phyloP scores from a whole-genome alignment of 2,888 invertebrate genomes.

The Quadroppia sp. region DNA sequence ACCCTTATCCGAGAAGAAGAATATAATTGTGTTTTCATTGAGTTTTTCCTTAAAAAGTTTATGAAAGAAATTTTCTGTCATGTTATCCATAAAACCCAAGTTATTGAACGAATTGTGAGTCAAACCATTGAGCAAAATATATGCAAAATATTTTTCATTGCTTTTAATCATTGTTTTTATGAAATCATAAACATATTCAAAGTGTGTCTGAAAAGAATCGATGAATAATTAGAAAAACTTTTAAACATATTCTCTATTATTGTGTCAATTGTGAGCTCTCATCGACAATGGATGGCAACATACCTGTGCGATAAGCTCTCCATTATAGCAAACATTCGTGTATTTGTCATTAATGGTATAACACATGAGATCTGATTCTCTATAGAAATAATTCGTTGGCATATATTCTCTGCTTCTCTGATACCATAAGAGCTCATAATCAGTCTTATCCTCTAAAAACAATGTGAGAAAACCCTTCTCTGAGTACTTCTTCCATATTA shows the following conservation, averaged over 20 bases:
- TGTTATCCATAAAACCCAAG: slow-evolving; percentile 51
- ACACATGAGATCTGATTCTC: no score
- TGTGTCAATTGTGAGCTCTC: no score
- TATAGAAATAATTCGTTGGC: no score
- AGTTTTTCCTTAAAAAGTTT: slow-evolving; percentile 58
- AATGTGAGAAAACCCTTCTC: background rate
- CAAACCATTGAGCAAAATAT: slow-evolving; percentile 52
- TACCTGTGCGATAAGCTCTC: background rate
- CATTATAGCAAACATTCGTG: background rate
- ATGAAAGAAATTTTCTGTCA: slow-evolving; percentile 58
- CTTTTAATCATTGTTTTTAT: slow-evolving; percentile 13
- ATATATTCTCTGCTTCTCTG: no score
- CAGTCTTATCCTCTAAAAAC: background rate
- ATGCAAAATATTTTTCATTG: slow-evolving; percentile 49
- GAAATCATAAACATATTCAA: slow-evolving; percentile 21
- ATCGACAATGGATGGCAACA: background rate
- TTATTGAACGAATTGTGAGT: slow-evolving; percentile 52
- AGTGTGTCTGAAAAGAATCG: background rate
- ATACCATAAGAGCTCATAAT: background rate
- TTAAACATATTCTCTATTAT: no score
- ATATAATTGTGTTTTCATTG: slow-evolving; percentile 65
- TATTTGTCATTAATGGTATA: no score
- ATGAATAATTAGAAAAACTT: background rate
- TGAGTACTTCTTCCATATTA: slow-evolving; percentile 50
- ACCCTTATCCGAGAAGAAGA: slow-evolving; percentile 82